Base-by-base conservation (phyloP, 2,113 vertebrate genomes). In the Cercocebus atys region DNA sequence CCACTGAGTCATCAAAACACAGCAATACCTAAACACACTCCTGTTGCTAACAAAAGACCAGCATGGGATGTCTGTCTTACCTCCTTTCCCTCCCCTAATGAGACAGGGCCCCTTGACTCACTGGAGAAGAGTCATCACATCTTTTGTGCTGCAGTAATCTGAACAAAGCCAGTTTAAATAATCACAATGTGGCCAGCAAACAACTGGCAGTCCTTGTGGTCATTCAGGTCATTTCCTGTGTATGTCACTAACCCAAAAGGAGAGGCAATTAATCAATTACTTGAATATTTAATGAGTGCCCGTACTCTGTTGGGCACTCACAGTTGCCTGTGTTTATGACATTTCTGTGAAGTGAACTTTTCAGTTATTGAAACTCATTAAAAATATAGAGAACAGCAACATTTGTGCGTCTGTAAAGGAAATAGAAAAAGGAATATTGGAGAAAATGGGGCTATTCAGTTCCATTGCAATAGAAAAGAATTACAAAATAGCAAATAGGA, bases 1-100 rank as follows among this genome's bases (percentile, higher is more conserved):
- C n/a, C 40, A 57, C 32, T 97, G 95, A 97, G 93, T 97, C 97
- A 98, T 96, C 81, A 85, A 87, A 94, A 96, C 72, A 96, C 25
- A 93, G 79, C 72, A 82, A 73, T 61, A 86, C 72, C 76, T 80
- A 94, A 94, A 97, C 81, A 97, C 22, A 43, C 8, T 5, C 16
- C 66, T 70, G 96, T 96, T 97, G 95, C 94, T 96, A 88, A 95
- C 96, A 96, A 97, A 98, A 96, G 88, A 75, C 43, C 81, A 80
- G 97, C 97, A 88, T 40, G 96, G 11, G 89, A 66, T 84, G 89
- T 85, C 97, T 95, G 89, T 70, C 40, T 92, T 32, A 47, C n/a
- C 95, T 92, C 76, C 92, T 86, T 72, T 66, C 52, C 14, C 68
- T 55, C 27, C 80, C 87, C 66, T 22, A n/a, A 73, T n/a, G 80